Evolutionary conservation across 1,140 invertebrate species (phyloP).

Genomic region (Tetraneura akinire): DNA sequence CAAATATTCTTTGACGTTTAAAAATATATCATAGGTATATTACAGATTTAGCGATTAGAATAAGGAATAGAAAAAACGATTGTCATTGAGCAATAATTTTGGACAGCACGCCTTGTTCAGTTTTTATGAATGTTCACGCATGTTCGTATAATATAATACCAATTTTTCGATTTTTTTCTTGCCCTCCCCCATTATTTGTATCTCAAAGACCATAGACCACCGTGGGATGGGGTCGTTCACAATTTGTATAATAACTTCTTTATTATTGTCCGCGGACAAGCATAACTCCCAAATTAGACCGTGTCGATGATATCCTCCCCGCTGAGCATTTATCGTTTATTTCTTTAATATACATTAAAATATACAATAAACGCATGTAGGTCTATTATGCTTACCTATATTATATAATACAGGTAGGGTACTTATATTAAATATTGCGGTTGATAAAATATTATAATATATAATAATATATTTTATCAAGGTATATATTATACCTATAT

Average conservation of each 20-base stretch:
- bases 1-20: conserved; percentile 1
- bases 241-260: conserved; percentile 49
- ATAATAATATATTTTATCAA: too few species aligned
- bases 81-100: conserved; percentile 27
- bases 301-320: conserved; percentile 44
- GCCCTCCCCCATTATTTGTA: conserved; percentile 15
- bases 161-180: conserved; percentile 27
- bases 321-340: conserved; percentile 32
- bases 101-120: conserved; percentile 13
- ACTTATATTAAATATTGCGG: not conserved
- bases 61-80: not conserved
- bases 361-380: not conserved
- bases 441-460: not conserved
- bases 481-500: too few species aligned
- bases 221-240: conserved; percentile 20
- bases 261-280: conserved; percentile 33
- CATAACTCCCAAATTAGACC: conserved; percentile 46
- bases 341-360: not conserved
- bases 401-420: conserved; percentile 1
- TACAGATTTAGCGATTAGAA: not conserved
- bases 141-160: conserved; percentile 1
- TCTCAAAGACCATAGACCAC: conserved; percentile 13
- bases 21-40: too few species aligned
- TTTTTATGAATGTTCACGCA: not conserved
- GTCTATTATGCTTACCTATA: too few species aligned